phyloP scores from a whole-genome alignment of 2,113 vertebrate genomes.

The Python bivittatus region DNA sequence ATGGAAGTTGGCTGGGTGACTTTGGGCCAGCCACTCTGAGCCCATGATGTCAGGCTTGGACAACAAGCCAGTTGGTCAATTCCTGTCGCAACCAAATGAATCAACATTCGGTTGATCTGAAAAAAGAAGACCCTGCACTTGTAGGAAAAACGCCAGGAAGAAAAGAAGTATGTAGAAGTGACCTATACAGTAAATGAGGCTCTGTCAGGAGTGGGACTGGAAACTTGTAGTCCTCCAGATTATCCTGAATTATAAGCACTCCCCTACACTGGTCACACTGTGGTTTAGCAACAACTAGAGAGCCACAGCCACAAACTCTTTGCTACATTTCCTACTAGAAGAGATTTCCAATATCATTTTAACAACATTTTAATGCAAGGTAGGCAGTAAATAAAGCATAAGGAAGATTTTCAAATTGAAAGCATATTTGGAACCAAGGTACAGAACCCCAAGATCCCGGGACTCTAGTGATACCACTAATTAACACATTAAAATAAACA shows the following conservation, averaged over 20 bases:
- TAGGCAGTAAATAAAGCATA: background rate
- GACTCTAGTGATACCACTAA: background rate
- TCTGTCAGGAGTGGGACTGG: background rate
- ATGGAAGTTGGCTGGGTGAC: no score
- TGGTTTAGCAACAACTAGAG: background rate
- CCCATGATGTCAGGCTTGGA: no score
- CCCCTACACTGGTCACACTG: background rate
- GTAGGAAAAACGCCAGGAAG: no score
- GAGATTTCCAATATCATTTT: background rate
- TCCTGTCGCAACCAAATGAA: no score
- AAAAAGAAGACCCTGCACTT: no score
- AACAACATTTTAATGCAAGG: background rate
- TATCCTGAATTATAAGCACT: background rate
- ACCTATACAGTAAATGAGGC: background rate
- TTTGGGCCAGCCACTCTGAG: no score
- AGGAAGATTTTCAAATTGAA: background rate
- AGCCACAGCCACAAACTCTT: background rate
- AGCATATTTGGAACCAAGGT: background rate
- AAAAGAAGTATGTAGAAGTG: no score
- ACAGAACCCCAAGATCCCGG: background rate
- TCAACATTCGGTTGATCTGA: no score
- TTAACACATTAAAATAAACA: background rate
- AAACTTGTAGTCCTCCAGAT: background rate
- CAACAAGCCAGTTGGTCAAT: no score
- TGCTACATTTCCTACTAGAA: background rate